A percentile compares a stretch with the other conserved stretches of the same genome.
Conservation (phyloP, 1,140 invertebrate genomes). For the Drosophila lacertosa region DNA sequence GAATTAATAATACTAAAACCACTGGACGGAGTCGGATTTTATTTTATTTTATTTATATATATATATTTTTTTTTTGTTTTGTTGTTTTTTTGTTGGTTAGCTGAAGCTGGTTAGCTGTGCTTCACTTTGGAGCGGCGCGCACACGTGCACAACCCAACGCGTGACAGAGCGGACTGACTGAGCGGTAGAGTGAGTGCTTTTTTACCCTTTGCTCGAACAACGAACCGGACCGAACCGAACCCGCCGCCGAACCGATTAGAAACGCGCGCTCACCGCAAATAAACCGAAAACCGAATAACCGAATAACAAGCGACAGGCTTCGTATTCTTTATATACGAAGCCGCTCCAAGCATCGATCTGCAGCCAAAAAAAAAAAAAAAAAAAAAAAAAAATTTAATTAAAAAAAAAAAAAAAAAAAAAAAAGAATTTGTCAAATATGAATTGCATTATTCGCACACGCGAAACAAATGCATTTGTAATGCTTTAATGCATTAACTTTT, state of each 20-base stretch:
- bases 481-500: too few species aligned
- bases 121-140: slow-evolving; percentile 13
- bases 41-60: too few species aligned
- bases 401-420: neutral
- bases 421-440: neutral
- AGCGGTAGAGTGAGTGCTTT: slow-evolving; percentile 15
- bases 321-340: slow-evolving; percentile 57
- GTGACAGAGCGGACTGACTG: slow-evolving; percentile 38
- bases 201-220: slow-evolving; percentile 32
- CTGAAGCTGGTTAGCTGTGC: slow-evolving; percentile 7
- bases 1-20: slow-evolving; percentile 23
- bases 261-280: slow-evolving; percentile 27
- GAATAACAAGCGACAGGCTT: slow-evolving; percentile 23
- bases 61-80: too few species aligned
- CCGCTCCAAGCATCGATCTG: slow-evolving; percentile 24
- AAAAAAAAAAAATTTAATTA: neutral
- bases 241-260: slow-evolving; percentile 37
- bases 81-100: too few species aligned
- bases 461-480: too few species aligned
- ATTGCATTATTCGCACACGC: neutral
- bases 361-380: neutral
- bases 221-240: slow-evolving; percentile 20
- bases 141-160: slow-evolving; percentile 31
- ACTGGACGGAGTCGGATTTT: slow-evolving; percentile 15
- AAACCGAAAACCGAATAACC: too few species aligned